Conservation (phyloP, 2,113 vertebrate species). For the Gadus macrocephalus region DNA sequence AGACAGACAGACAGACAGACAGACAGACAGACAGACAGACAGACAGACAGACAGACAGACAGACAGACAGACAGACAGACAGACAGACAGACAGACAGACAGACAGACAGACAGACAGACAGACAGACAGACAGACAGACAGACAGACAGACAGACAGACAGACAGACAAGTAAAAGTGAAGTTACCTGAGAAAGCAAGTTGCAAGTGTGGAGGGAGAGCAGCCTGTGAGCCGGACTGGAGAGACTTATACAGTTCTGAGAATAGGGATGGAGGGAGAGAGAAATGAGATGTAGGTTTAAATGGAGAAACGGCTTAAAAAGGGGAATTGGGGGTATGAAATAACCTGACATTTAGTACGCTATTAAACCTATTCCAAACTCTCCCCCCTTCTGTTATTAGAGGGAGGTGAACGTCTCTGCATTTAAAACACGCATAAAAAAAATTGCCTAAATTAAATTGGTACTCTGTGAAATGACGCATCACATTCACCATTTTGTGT, state of each 20-base stretch:
- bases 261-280: constrained; percentile 32
- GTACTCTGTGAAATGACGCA: too few species aligned
- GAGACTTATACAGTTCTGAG: constrained; percentile 95
- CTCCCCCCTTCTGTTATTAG: too few species aligned
- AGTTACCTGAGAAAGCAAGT: constrained; percentile 92
- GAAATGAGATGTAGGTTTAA: too few species aligned
- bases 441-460: too few species aligned
- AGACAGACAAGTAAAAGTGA: constrained; percentile 25
- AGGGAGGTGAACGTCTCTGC: too few species aligned
- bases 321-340: too few species aligned
- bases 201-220: constrained; percentile 93
- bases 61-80: constrained; percentile 7
- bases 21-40: constrained; percentile 10
- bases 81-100: constrained; percentile 14
- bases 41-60: constrained; percentile 23
- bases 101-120: constrained; percentile 20
- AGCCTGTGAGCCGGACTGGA: constrained; percentile 93
- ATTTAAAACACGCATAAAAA: too few species aligned
- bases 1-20: constrained; percentile 12
- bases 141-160: too few species aligned
- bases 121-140: constrained; percentile 1
- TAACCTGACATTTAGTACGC: too few species aligned
- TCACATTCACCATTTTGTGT: too few species aligned
- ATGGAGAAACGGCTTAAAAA: too few species aligned
- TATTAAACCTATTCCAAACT: too few species aligned